Base-by-base conservation (phyloP, 2,888 invertebrate species). In the Drosophila suboccidentalis region DNA sequence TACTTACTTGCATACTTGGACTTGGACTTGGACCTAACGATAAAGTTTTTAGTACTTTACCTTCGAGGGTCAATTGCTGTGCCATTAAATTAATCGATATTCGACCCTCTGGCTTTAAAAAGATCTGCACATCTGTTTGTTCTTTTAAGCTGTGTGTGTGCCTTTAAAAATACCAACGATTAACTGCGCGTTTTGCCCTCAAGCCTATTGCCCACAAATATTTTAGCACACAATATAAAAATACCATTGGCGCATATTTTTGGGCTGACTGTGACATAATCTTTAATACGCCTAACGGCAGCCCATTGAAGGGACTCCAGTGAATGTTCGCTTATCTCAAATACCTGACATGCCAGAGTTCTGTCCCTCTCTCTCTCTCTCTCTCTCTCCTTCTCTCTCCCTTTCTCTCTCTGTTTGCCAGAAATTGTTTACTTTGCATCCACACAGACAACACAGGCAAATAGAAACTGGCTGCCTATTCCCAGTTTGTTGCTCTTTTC, bases 231-330 rank as follows among this genome's bases (percentile, higher is more conserved):
- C 62, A 76, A 78, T 77, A 75, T 78, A 79, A 75, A 77, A 78
- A 77, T 77, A 79, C 79, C 75, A 47, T 66, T 71, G 60, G 32
- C 60, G 50, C 69, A 70, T 74, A 75, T 75, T 83, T 80, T 63
- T 55, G 79, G 79, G 71, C 63, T 67, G 69, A 34, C 73, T 71
- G 66, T 71, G 71, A 67, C 77, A 77, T 66, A 74, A 79, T 77
- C 75, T 77, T 79, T 77, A 75, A 75, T 79, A 66, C 60, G 54
- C 36, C 51, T 15, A 62, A 64, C 64, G 53, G 59, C 60, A 26
- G 51, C 41, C 47, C 11, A 26, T 5, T 26, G 26, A 26, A 26
- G 15, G 43, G 29, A 43, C 8, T 19, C 38, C 41, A 47, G 19
- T 38, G 43, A 68, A 59, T 49, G 38, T 41, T 36, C 62, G 60